A percentile compares a stretch with the other conserved stretches of the same genome.
Evolutionary conservation across 2,888 invertebrate species (phyloP).

Genomic region (Theretra japonica): DNA sequence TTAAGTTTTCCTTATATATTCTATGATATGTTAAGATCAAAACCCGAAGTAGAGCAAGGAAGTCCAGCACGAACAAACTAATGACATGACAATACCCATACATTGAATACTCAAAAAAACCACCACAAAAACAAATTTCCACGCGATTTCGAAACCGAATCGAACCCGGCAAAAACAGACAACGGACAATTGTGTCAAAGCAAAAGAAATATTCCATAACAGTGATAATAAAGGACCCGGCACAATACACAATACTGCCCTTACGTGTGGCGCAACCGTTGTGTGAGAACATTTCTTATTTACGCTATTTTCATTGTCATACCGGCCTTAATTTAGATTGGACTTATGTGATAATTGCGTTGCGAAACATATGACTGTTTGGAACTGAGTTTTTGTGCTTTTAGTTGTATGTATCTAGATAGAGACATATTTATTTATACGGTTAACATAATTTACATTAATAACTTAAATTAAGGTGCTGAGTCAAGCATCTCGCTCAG

Average conservation of each 20-base stretch:
- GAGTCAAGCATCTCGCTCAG: too few species aligned
- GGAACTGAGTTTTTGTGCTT: background rate
- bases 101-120: background rate
- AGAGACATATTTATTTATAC: too few species aligned
- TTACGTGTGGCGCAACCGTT: slow-evolving; percentile 33
- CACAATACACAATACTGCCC: slow-evolving; percentile 31
- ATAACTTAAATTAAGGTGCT: too few species aligned
- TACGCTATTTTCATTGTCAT: slow-evolving; percentile 72
- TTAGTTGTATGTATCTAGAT: background rate
- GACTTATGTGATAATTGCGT: slow-evolving; percentile 50
- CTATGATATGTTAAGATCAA: too few species aligned
- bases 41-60: too few species aligned
- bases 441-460: too few species aligned
- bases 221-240: slow-evolving; percentile 28
- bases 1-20: too few species aligned
- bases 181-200: background rate
- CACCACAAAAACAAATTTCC: background rate
- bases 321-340: slow-evolving; percentile 61
- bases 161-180: background rate
- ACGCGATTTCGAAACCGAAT: background rate
- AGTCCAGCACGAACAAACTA: too few species aligned
- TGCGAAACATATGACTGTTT: slow-evolving; percentile 51
- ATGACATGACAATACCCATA: background rate
- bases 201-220: slow-evolving; percentile 19
- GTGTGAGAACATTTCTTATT: slow-evolving; percentile 74